Percentiles rank a stretch among this genome's conserved stretches.
Conservation (phyloP, 2,888 invertebrate species). For the Teleogryllus oceanicus region DNA sequence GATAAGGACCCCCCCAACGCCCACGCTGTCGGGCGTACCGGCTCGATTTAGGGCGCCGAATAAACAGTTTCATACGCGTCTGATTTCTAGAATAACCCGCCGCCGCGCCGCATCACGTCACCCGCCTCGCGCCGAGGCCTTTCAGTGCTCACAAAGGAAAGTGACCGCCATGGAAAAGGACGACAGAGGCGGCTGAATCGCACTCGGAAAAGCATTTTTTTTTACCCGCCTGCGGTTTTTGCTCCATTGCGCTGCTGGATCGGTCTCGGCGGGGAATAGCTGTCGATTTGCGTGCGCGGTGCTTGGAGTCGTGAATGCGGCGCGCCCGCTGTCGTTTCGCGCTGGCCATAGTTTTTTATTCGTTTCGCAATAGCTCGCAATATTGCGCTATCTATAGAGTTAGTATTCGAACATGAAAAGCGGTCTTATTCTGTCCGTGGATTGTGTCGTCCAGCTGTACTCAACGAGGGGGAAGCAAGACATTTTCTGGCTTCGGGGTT, state of each 20-base stretch:
- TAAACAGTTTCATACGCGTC: too few relatives aligned
- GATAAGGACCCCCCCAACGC: too few relatives aligned
- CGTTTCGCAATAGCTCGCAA: conserved; percentile 20
- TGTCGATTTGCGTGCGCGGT: conserved; percentile 1
- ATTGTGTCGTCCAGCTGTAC: neutral
- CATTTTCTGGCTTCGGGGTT: neutral
- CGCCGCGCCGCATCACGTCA: too few relatives aligned
- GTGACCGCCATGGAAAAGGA: neutral
- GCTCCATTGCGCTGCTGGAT: neutral
- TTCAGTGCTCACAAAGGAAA: neutral
- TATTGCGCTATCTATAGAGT: conserved; percentile 12
- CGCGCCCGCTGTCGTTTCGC: too few relatives aligned
- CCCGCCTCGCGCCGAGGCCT: neutral
- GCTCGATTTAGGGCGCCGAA: too few relatives aligned
- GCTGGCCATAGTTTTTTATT: too few relatives aligned
- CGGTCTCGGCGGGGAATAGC: neutral
- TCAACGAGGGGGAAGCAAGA: neutral
- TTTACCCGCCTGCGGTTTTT: too few relatives aligned
- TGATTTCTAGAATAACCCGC: too few relatives aligned
- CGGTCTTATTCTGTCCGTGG: neutral
- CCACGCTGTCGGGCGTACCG: too few relatives aligned
- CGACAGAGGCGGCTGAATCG: too few relatives aligned
- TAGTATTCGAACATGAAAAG: conserved; percentile 18
- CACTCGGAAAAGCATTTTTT: too few relatives aligned
- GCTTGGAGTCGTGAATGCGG: neutral